Percentiles rank a stretch among this genome's conserved stretches.
Conservation (phyloP, 2,113 vertebrate genomes). For the Synodontis membranacea region DNA sequence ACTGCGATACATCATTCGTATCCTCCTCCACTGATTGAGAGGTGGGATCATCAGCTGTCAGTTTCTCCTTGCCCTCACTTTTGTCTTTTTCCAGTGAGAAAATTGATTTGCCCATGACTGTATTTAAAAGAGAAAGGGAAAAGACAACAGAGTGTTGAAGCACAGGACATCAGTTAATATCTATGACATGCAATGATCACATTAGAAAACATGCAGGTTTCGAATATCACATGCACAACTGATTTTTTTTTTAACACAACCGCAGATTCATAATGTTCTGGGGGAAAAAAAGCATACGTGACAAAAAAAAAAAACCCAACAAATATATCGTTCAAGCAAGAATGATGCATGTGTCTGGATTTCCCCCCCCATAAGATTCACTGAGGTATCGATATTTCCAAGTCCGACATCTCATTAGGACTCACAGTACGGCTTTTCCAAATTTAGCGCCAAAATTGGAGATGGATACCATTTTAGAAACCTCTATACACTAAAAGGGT, state of each 20-base stretch:
- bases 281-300: background rate
- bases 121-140: background rate
- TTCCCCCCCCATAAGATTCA: background rate
- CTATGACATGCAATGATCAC: background rate
- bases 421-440: too few species aligned
- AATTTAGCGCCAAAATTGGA: too few species aligned
- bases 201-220: background rate
- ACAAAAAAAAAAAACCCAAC: too few species aligned
- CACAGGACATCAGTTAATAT: background rate
- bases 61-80: slow-evolving; percentile 68
- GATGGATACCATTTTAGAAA: too few species aligned
- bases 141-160: background rate
- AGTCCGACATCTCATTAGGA: too few species aligned
- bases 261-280: background rate
- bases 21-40: slow-evolving; percentile 75
- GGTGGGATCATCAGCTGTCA: slow-evolving; percentile 67
- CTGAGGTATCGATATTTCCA: background rate
- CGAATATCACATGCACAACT: background rate
- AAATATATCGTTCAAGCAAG: background rate
- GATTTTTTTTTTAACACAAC: background rate
- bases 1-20: slow-evolving; percentile 88
- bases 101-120: slow-evolving; percentile 88
- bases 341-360: background rate
- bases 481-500: too few species aligned
- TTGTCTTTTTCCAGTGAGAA: slow-evolving; percentile 79